Evolutionary conservation across 2,797 vertebrate genomes (phyloP).

Genomic region (Spinibarbus caldwelli): DNA sequence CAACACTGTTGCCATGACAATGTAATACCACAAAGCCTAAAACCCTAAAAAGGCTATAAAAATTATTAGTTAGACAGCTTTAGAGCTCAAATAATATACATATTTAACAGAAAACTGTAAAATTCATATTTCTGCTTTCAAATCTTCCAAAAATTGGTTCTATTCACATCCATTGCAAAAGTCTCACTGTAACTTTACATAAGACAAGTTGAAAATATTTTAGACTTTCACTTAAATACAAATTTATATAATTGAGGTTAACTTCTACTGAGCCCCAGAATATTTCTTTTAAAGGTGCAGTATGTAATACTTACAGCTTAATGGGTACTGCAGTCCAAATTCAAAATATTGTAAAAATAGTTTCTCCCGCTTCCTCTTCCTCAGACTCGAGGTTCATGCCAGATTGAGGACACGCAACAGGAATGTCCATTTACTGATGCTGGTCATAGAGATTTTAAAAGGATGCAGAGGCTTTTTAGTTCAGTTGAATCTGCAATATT

Average conservation of each 20-base stretch:
- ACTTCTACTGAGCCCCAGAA: neutral
- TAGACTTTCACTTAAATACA: neutral
- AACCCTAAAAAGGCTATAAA: neutral
- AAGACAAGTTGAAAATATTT: neutral
- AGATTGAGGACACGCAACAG: neutral
- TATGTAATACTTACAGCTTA: neutral
- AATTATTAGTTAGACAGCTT: neutral
- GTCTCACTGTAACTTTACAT: neutral
- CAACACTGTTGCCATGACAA: neutral
- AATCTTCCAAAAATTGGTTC: neutral
- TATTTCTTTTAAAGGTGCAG: neutral
- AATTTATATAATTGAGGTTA: neutral
- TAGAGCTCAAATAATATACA: neutral
- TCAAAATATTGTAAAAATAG: neutral
- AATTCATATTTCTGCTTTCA: neutral
- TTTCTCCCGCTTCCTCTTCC: neutral
- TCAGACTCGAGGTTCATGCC: neutral
- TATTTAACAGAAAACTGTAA: neutral
- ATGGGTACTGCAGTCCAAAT: neutral
- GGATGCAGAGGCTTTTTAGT: neutral
- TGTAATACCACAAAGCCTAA: neutral
- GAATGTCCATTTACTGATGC: neutral
- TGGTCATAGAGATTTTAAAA: neutral
- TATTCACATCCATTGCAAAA: neutral
- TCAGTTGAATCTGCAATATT: neutral